Percentiles rank a stretch among this genome's conserved stretches.
Conservation (phyloP, 2,113 vertebrate species). For the Prinia subflava region DNA sequence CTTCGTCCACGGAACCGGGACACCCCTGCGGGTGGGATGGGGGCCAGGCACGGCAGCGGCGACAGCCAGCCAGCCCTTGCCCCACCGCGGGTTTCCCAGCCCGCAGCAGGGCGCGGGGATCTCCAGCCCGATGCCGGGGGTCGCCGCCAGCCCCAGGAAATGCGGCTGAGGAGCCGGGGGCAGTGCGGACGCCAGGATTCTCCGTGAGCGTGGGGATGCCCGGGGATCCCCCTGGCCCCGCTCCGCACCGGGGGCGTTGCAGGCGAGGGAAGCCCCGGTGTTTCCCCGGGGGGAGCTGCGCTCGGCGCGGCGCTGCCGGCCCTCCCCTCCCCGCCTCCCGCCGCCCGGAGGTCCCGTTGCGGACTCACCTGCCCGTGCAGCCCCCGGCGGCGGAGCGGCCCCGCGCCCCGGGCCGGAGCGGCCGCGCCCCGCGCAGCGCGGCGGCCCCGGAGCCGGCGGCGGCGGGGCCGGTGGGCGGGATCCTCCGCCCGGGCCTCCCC, state of each 20-base stretch:
- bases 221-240: background rate
- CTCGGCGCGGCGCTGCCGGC: background rate
- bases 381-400: background rate
- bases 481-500: background rate
- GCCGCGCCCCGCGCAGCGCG: constrained; percentile 8
- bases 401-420: constrained; percentile 18
- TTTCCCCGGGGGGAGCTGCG: background rate
- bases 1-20: background rate
- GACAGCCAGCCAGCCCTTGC: background rate
- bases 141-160: background rate
- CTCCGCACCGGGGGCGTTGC: constrained; percentile 2
- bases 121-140: background rate
- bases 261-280: constrained; percentile 41
- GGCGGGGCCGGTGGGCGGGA: no score
- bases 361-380: background rate
- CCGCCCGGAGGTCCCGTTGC: background rate
- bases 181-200: background rate
- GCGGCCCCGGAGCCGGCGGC: no score
- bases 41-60: background rate
- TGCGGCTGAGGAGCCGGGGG: background rate
- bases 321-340: background rate
- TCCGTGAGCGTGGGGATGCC: background rate
- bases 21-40: background rate
- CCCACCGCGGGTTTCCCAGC: background rate
- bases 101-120: background rate